These are phyloP conservation scores for Periplaneta americana DNA, from an alignment of 1,140 invertebrate genomes.

Conservation along the genomic window DNA sequence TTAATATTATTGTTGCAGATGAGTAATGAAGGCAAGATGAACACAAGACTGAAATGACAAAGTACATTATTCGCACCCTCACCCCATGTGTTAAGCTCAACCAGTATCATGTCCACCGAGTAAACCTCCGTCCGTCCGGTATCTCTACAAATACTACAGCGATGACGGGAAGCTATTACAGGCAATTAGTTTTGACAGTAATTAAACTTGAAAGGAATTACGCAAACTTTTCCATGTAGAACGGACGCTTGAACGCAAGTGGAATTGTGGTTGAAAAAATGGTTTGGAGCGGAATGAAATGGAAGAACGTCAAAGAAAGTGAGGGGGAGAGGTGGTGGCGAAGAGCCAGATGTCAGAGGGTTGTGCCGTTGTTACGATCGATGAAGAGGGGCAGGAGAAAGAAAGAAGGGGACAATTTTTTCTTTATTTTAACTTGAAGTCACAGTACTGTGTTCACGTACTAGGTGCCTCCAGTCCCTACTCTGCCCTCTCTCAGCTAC, in stretches of 20 bases:
- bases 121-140: not conserved
- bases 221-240: constrained; percentile 1
- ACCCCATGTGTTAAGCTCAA: not conserved
- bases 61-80: not conserved
- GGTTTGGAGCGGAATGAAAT: not conserved
- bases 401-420: not conserved
- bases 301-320: not conserved
- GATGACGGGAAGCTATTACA: not conserved
- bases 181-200: constrained; percentile 18
- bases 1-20: not conserved
- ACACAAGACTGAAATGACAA: not conserved
- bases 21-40: not conserved
- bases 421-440: not conserved
- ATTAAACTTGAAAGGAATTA: constrained; percentile 16
- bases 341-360: not conserved
- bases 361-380: not conserved
- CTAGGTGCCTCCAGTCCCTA: not conserved
- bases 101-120: not conserved
- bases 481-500: not conserved
- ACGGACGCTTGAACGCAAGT: not conserved
- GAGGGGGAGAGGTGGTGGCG: not conserved
- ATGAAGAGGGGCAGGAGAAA: not conserved
- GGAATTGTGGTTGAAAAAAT: not conserved
- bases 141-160: not conserved
- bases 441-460: not conserved